Conservation (phyloP, 2,888 invertebrate genomes). For the Pycnomerus fuliginosus region DNA sequence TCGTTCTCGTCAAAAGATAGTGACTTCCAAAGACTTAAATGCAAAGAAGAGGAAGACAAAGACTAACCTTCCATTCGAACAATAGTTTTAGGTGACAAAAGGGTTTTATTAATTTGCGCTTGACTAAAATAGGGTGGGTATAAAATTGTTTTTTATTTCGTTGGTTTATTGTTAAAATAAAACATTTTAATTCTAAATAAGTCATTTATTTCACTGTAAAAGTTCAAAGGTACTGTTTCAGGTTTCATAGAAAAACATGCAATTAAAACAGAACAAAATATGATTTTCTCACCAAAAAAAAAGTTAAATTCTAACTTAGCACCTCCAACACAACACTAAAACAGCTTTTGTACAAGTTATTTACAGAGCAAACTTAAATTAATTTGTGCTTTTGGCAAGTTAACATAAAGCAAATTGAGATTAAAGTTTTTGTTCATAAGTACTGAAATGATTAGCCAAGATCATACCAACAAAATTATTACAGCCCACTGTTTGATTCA, state of each 20-base stretch:
- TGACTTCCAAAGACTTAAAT: constrained; percentile 14
- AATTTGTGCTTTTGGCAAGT: constrained; percentile 1
- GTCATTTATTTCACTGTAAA: constrained; percentile 32
- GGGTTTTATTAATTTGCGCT: too few relatives aligned
- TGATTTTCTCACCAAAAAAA: too few relatives aligned
- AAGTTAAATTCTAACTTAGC: too few relatives aligned
- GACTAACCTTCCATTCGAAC: too few relatives aligned
- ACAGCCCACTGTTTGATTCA: too few relatives aligned
- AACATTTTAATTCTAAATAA: constrained; percentile 25
- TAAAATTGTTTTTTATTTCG: too few relatives aligned
- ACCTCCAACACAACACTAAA: constrained; percentile 9
- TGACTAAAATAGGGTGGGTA: too few relatives aligned
- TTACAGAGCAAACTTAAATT: constrained; percentile 5
- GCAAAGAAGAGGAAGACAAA: constrained; percentile 8
- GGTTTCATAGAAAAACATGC: too few relatives aligned
- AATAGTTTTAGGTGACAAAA: too few relatives aligned
- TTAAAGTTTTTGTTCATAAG: constrained; percentile 1
- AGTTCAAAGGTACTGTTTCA: too few relatives aligned
- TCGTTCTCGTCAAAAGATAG: constrained; percentile 19
- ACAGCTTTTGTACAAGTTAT: constrained; percentile 9
- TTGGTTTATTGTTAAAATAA: constrained; percentile 1
- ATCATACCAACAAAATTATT: constrained; percentile 1
- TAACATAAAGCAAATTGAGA: background rate
- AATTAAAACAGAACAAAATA: too few relatives aligned
- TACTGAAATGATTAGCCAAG: background rate